These are phyloP conservation scores for Lepus oiostolus DNA, from an alignment of 2,797 vertebrate genomes.

Conservation along the genomic window DNA sequence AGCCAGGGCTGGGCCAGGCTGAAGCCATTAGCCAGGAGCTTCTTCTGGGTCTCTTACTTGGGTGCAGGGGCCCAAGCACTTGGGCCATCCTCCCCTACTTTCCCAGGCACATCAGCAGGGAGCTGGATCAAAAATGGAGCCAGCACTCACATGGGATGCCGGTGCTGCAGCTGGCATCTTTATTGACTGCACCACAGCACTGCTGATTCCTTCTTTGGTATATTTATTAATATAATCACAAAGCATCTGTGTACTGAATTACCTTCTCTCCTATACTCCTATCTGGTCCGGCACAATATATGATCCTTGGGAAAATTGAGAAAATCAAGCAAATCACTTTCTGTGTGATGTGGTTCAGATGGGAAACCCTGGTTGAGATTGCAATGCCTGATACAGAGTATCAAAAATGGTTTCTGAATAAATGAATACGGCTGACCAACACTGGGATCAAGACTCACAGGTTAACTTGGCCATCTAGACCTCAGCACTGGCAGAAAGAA, in stretches of 20 bases:
- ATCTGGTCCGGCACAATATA: neutral
- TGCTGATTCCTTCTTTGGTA: no score
- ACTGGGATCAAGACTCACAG: neutral
- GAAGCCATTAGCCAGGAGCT: no score
- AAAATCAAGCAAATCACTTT: slow-evolving; percentile 30
- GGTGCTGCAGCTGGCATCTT: no score
- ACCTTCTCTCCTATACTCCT: neutral
- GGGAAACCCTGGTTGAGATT: neutral
- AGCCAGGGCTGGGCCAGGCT: no score
- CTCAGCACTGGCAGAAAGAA: neutral
- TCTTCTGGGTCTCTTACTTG: no score
- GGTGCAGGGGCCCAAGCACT: no score
- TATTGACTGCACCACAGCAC: no score
- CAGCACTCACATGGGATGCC: no score
- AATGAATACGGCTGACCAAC: neutral
- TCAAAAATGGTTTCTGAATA: slow-evolving; percentile 1
- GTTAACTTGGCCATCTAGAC: slow-evolving; percentile 5
- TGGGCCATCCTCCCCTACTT: no score
- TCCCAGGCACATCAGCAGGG: no score
- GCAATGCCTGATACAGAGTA: neutral
- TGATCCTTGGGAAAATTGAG: neutral
- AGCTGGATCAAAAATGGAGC: no score
- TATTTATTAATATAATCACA: no score
- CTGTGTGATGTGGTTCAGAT: neutral
- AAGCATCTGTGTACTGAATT: neutral